A percentile compares a stretch with the other conserved stretches of the same genome.
Evolutionary conservation across 2,888 invertebrate genomes (phyloP).

Genomic region (Zootermopsis nevadensis): DNA sequence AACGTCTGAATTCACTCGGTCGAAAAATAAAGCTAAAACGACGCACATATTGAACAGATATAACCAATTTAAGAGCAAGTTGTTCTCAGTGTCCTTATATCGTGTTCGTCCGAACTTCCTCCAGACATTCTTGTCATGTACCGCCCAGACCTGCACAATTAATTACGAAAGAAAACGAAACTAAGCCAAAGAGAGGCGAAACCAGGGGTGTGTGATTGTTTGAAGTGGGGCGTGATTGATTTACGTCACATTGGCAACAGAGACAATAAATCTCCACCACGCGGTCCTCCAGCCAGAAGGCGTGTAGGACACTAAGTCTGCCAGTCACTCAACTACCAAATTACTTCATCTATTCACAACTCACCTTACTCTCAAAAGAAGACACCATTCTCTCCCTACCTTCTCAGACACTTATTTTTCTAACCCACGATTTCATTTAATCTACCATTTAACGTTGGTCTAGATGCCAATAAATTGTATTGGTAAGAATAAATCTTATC

Average conservation of each 20-base stretch:
- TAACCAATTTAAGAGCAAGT: no score
- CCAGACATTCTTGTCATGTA: no score
- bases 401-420: constrained; percentile 14
- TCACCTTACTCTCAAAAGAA: constrained; percentile 22
- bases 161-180: constrained; percentile 41
- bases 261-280: constrained; percentile 53
- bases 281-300: not conserved
- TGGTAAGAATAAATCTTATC: constrained; percentile 47
- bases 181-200: constrained; percentile 27
- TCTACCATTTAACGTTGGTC: constrained; percentile 50
- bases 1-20: no score
- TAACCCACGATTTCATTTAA: constrained; percentile 48
- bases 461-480: constrained; percentile 54
- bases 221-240: constrained; percentile 50
- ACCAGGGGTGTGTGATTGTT: constrained; percentile 22
- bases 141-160: constrained; percentile 36
- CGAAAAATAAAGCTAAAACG: no score
- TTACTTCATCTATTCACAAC: constrained; percentile 52
- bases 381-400: not conserved
- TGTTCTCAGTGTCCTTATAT: no score
- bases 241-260: constrained; percentile 50
- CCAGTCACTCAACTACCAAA: constrained; percentile 46
- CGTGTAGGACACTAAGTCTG: not conserved
- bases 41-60: no score
- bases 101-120: no score